These are phyloP conservation scores for Cheirogaleus medius DNA, from an alignment of 2,113 vertebrate genomes.

Conservation along the genomic window DNA sequence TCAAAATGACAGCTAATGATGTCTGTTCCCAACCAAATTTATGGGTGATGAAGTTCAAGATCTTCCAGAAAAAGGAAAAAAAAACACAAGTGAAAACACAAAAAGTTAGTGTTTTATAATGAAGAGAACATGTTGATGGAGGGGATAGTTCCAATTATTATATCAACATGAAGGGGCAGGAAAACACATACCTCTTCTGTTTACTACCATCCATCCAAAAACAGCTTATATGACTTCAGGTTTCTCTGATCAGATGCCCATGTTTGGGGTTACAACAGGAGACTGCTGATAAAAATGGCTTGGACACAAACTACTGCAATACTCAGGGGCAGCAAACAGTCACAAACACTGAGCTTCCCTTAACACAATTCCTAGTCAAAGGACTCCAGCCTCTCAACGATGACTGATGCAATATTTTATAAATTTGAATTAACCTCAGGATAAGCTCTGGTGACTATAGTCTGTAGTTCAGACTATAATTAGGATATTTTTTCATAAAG, in stretches of 20 bases:
- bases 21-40: background rate
- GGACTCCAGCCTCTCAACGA: background rate
- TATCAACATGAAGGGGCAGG: background rate
- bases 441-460: background rate
- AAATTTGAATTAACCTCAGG: background rate
- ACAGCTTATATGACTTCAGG: background rate
- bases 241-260: conserved; percentile 26
- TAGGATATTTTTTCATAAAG: conserved; percentile 22
- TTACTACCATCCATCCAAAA: background rate
- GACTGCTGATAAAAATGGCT: background rate
- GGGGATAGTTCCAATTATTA: background rate
- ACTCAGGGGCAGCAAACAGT: background rate
- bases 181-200: background rate
- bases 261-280: background rate
- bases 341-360: background rate
- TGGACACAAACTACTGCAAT: background rate
- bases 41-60: background rate
- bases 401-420: background rate
- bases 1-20: conserved; percentile 13
- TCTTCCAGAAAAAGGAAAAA: background rate
- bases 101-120: conserved; percentile 15
- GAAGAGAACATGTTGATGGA: background rate
- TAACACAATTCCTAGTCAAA: conserved; percentile 20
- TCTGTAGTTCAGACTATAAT: background rate
- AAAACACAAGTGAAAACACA: background rate